Evolutionary conservation across 2,797 vertebrate species (phyloP).

Genomic region (Mareca penelope): DNA sequence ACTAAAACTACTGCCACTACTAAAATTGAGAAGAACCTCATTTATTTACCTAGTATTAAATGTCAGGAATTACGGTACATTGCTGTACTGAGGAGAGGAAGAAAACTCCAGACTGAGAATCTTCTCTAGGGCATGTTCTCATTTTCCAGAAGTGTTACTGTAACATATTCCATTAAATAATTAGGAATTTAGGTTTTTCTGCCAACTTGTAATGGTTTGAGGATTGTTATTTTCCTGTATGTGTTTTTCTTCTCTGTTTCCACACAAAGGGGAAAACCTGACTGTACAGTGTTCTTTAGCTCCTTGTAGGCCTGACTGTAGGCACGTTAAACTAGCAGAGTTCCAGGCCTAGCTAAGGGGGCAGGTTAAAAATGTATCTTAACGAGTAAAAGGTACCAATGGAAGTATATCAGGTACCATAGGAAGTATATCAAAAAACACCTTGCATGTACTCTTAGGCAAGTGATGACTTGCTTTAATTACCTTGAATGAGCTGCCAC

Average conservation of each 20-base stretch:
- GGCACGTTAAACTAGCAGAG: not conserved
- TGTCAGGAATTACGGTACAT: not conserved
- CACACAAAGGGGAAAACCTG: not conserved
- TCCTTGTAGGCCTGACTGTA: not conserved
- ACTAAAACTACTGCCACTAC: not conserved
- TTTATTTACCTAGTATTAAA: not conserved
- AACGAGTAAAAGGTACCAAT: not conserved
- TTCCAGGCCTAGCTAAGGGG: not conserved
- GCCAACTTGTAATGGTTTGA: not conserved
- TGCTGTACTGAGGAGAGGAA: not conserved
- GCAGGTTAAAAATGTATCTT: not conserved
- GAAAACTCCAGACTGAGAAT: not conserved
- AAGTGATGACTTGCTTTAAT: not conserved
- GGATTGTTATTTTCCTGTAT: not conserved
- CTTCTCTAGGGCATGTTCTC: not conserved
- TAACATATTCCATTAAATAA: not conserved
- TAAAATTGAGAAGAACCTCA: not conserved
- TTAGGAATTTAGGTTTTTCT: not conserved
- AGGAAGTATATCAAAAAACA: not conserved
- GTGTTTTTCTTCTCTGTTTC: not conserved
- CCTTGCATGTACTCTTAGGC: not conserved
- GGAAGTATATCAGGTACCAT: not conserved
- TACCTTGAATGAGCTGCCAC: not conserved
- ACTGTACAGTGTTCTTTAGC: not conserved
- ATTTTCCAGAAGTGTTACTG: not conserved